Conservation (phyloP, 2,888 invertebrate species). For the Calameuta idolon region DNA sequence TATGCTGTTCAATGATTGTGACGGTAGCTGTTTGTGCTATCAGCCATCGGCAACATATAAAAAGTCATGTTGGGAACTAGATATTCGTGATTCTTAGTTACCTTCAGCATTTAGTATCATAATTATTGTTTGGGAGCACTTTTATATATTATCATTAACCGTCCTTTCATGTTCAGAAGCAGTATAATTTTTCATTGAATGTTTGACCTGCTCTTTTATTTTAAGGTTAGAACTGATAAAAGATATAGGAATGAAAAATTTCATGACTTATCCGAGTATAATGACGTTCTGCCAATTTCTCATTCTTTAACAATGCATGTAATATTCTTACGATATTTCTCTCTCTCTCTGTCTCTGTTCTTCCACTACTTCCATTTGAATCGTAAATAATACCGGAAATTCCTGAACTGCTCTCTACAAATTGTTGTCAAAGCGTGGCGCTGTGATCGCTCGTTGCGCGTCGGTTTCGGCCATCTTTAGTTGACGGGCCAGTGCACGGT, state of each 20-base stretch:
- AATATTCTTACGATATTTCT: background rate
- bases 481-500: slow-evolving; percentile 27
- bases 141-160: too few species aligned
- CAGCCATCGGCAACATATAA: background rate
- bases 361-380: background rate
- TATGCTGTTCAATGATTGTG: background rate
- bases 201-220: background rate
- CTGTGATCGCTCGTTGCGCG: slow-evolving; percentile 34
- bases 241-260: background rate
- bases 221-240: background rate
- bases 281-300: background rate
- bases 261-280: background rate
- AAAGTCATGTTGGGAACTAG: background rate
- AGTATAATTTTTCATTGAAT: too few species aligned
- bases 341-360: background rate
- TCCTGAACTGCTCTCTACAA: background rate
- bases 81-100: background rate
- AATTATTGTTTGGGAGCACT: background rate
- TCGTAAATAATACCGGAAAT: background rate
- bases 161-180: too few species aligned
- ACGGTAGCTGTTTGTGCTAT: background rate
- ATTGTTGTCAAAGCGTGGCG: background rate
- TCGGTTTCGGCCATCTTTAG: slow-evolving; percentile 55
- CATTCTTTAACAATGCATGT: background rate
- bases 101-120: background rate